These are phyloP conservation scores for Heliconius melpomene DNA, from an alignment of 1,140 invertebrate genomes.

Conservation along the genomic window DNA sequence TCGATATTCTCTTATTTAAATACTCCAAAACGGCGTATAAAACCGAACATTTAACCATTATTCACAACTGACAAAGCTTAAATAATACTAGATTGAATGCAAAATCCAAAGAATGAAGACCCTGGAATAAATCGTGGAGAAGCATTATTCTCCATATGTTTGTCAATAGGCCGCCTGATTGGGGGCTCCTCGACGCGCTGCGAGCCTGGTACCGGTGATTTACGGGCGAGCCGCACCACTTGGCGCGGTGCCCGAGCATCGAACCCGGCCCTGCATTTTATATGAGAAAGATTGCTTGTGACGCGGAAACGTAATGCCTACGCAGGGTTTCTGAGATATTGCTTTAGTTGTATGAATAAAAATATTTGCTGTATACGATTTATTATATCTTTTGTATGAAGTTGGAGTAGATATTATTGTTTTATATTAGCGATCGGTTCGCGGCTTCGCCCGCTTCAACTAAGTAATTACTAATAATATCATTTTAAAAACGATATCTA, in stretches of 20 bases:
- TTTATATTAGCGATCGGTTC: no score
- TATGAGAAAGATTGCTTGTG: conserved; percentile 67
- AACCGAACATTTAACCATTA: conserved; percentile 40
- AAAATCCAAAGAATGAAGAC: conserved; percentile 58
- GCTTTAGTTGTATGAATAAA: conserved; percentile 20
- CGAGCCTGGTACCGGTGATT: conserved; percentile 73
- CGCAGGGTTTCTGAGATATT: conserved; percentile 30
- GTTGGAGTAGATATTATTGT: no score
- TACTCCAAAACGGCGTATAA: conserved; percentile 39
- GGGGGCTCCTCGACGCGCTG: conserved; percentile 68
- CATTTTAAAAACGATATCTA: no score
- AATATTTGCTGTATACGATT: background rate
- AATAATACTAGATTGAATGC: conserved; percentile 53
- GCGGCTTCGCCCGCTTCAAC: no score
- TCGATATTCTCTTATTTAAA: conserved; percentile 9
- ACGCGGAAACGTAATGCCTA: conserved; percentile 54
- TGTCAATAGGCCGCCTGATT: conserved; percentile 78
- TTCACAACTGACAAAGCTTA: conserved; percentile 49
- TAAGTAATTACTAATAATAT: no score
- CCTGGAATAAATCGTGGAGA: conserved; percentile 65
- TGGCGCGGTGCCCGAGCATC: conserved; percentile 71
- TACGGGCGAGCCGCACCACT: conserved; percentile 69
- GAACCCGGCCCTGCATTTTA: conserved; percentile 66
- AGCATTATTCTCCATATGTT: conserved; percentile 75
- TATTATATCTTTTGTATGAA: background rate